Base-by-base conservation (phyloP, 2,888 invertebrate species). In the Malachius bipustulatus region DNA sequence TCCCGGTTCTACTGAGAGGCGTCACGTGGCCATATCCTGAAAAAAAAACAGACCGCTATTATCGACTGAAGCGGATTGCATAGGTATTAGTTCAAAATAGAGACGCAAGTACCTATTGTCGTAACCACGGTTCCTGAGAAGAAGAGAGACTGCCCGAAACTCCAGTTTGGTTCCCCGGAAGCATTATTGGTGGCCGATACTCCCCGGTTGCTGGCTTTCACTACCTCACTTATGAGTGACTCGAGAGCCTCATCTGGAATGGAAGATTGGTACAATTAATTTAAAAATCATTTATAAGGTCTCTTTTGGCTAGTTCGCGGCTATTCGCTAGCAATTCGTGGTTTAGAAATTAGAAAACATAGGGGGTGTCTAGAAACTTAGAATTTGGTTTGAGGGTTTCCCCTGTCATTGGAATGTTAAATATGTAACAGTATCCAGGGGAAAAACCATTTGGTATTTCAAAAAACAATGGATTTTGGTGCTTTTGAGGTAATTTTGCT, bases 31-130 rank as follows among this genome's bases (percentile, higher is more conserved):
- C 90, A 63, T 90, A 91, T 34, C 89, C 88, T 87, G 63, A 2
- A 56, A 49, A 39, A n/a, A n/a, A n/a, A n/a, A n/a, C n/a, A n/a
- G n/a, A 24, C 8, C 24, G n/a, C 8, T 24, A 24, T 24, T 24
- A 9, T 9, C n/a, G 11, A 3, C 4, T 14, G 24, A 34, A 2
- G 12, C 12, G 2, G 15, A 9, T 14, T 48, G 57, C 63, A n/a
- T n/a, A n/a, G n/a, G n/a, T n/a, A n/a, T n/a, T n/a, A n/a, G n/a
- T n/a, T n/a, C n/a, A n/a, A n/a, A n/a, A n/a, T n/a, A n/a, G n/a
- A n/a, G n/a, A n/a, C n/a, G n/a, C n/a, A n/a, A n/a, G n/a, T 61
- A 82, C 83, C 84, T 44, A 89, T 88, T 32, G 89, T 90, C n/a
- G 87, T 89, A 40, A 90, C 75, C 4, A 89, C 79, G 1, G 88